Percentiles rank a stretch among this genome's conserved stretches.
Evolutionary conservation across 2,113 vertebrate genomes (phyloP).

Genomic region (Eonycteris spelaea): DNA sequence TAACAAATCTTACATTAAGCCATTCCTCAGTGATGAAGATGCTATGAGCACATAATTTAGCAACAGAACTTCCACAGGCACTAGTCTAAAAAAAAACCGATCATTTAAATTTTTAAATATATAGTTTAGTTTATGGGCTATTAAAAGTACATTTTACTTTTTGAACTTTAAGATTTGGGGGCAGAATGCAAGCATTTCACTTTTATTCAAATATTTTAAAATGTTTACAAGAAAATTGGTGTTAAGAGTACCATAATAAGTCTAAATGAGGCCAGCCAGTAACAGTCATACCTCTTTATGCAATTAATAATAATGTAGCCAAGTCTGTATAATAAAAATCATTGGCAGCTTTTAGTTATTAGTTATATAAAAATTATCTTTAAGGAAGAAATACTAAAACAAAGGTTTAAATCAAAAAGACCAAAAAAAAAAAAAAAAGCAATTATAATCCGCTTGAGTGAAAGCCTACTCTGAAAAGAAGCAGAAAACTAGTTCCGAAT

Average conservation of each 20-base stretch:
- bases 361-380: background rate
- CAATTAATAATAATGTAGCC: background rate
- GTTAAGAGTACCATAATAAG: background rate
- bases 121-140: background rate
- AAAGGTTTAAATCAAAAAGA: background rate
- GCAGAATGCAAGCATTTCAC: background rate
- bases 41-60: background rate
- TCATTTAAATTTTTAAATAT: slow-evolving; percentile 5
- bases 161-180: background rate
- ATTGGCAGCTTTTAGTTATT: background rate
- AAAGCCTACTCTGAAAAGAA: slow-evolving; percentile 15
- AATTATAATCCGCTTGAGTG: background rate
- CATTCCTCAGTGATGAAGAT: background rate
- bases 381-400: background rate
- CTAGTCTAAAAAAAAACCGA: background rate
- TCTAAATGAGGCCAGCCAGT: background rate
- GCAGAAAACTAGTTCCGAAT: background rate
- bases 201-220: slow-evolving; percentile 11
- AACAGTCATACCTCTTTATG: background rate
- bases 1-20: slow-evolving; percentile 39
- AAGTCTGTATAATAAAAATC: background rate
- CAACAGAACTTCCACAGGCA: background rate
- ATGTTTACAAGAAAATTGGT: background rate
- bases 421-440: background rate
- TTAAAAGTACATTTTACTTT: background rate